These are phyloP conservation scores for Thymelicus sylvestris DNA, from an alignment of 2,888 invertebrate genomes.

Conservation along the genomic window DNA sequence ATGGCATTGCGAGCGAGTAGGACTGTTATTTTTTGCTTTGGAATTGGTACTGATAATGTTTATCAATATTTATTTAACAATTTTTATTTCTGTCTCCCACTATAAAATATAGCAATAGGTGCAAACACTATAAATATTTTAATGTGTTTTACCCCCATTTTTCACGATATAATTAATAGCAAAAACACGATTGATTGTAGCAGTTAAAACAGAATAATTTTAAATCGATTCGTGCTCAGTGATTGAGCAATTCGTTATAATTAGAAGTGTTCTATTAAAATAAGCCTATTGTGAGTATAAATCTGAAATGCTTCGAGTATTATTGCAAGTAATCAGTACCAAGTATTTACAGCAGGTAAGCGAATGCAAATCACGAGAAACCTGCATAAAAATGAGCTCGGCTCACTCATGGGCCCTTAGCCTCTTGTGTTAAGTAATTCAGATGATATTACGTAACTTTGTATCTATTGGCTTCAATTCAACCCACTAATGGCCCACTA, in stretches of 20 bases:
- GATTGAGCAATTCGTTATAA: conserved; percentile 27
- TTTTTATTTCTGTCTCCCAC: too few relatives aligned
- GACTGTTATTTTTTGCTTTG: background rate
- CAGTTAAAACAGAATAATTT: background rate
- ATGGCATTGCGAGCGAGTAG: background rate
- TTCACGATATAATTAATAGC: background rate
- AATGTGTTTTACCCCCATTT: background rate
- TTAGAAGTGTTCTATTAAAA: conserved; percentile 8
- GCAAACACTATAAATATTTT: too few relatives aligned
- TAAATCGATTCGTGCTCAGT: background rate
- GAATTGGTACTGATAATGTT: background rate
- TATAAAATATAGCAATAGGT: too few relatives aligned
- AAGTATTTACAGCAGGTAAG: conserved; percentile 32
- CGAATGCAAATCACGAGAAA: conserved; percentile 34
- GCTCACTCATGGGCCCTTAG: conserved; percentile 34
- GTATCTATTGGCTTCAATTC: too few relatives aligned
- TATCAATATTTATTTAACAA: background rate
- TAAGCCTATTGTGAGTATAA: conserved; percentile 12
- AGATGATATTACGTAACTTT: too few relatives aligned
- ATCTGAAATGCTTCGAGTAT: conserved; percentile 19
- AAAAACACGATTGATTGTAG: background rate
- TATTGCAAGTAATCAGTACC: conserved; percentile 31
- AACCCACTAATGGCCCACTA: too few relatives aligned
- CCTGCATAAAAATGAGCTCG: conserved; percentile 38
- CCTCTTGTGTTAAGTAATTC: background rate